Conservation (phyloP, 2,797 vertebrate genomes). For the Myoxocephalus aenaeus region DNA sequence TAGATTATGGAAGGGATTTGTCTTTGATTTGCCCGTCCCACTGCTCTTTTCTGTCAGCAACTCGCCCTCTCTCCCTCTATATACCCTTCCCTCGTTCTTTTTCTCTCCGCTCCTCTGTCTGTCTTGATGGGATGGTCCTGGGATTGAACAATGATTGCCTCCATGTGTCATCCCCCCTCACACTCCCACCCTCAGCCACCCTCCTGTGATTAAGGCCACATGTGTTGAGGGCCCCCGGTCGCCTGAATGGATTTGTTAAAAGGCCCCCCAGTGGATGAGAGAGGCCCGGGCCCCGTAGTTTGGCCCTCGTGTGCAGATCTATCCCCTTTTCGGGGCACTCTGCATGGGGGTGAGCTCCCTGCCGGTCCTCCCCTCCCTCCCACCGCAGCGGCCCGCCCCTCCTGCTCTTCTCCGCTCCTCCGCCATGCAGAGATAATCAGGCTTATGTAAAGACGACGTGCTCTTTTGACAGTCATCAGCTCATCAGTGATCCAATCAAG, state of each 20-base stretch:
- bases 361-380: slow-evolving; percentile 14
- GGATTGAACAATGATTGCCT: slow-evolving; percentile 73
- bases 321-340: slow-evolving; percentile 86
- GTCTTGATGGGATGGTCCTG: slow-evolving; percentile 65
- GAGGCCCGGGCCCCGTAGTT: slow-evolving; percentile 84
- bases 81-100: slow-evolving; percentile 58
- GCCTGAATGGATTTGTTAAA: slow-evolving; percentile 96
- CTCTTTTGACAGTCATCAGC: slow-evolving; percentile 99
- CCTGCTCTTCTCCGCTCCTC: slow-evolving; percentile 82
- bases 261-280: slow-evolving; percentile 89
- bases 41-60: slow-evolving; percentile 81
- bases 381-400: slow-evolving; percentile 49
- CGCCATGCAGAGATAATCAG: slow-evolving; percentile 99
- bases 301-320: slow-evolving; percentile 88
- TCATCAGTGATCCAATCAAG: slow-evolving; percentile 99
- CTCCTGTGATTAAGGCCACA: slow-evolving; percentile 81
- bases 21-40: slow-evolving; percentile 82
- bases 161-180: slow-evolving; percentile 66
- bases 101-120: slow-evolving; percentile 59
- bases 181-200: slow-evolving; percentile 62
- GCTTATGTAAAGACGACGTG: slow-evolving; percentile 99
- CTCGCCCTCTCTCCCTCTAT: slow-evolving; percentile 45
- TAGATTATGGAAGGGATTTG: slow-evolving; percentile 85
- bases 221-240: slow-evolving; percentile 81
- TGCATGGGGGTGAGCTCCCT: slow-evolving; percentile 87